These are phyloP conservation scores for Prunella strophiata DNA, from an alignment of 2,797 vertebrate genomes.

Conservation along the genomic window DNA sequence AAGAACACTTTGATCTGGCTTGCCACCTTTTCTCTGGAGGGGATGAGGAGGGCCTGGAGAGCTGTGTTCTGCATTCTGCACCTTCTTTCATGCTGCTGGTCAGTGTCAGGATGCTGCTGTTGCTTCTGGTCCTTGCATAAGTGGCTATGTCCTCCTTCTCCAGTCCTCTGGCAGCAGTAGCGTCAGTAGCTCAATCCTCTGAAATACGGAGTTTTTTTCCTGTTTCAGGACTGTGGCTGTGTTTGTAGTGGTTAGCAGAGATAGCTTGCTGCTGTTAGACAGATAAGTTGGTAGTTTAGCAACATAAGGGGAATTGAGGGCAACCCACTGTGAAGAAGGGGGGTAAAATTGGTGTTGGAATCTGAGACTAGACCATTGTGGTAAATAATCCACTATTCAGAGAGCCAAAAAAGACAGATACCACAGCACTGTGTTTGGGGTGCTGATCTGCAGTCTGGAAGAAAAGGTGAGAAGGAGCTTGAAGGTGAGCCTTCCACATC, in stretches of 20 bases:
- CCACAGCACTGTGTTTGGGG: background rate
- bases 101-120: background rate
- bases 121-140: background rate
- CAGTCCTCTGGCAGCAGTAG: background rate
- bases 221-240: background rate
- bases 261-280: background rate
- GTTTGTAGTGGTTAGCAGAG: background rate
- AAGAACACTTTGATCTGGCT: background rate
- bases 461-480: background rate
- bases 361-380: background rate
- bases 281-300: background rate
- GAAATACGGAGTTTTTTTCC: fast-evolving
- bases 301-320: background rate
- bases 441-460: background rate
- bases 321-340: background rate
- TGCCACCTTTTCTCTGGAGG: background rate
- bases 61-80: background rate
- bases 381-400: background rate
- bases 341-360: background rate
- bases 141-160: background rate
- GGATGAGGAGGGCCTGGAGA: background rate
- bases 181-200: background rate
- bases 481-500: background rate
- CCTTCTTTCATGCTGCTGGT: background rate
- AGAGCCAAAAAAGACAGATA: background rate